These are phyloP conservation scores for Listronotus bonariensis DNA, from an alignment of 1,140 invertebrate species.

Conservation along the genomic window DNA sequence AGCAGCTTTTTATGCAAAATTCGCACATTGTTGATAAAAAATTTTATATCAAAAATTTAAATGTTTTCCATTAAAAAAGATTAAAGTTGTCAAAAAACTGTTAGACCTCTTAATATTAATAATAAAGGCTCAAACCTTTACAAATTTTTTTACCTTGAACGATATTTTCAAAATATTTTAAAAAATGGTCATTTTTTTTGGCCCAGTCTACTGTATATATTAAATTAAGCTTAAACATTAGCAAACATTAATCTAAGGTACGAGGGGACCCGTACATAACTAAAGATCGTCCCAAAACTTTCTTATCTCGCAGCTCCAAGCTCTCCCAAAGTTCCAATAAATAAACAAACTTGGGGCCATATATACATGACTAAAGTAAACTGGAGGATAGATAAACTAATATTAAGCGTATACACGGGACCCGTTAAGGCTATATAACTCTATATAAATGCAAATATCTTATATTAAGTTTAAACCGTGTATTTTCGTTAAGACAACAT, in stretches of 20 bases:
- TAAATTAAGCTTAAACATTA: conserved; percentile 26
- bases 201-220: no score
- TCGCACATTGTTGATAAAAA: no score
- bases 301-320: conserved; percentile 41
- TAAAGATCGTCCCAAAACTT: conserved; percentile 35
- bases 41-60: no score
- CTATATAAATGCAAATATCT: conserved; percentile 56
- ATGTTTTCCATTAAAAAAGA: no score
- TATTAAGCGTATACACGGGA: conserved; percentile 51
- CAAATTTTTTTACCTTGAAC: no score
- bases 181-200: no score
- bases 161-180: no score
- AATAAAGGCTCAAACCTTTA: no score
- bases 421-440: conserved; percentile 50
- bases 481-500: conserved; percentile 54
- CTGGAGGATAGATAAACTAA: conserved; percentile 51
- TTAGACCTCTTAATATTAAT: no score
- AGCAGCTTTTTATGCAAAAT: no score
- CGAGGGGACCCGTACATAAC: conserved; percentile 27
- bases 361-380: conserved; percentile 53
- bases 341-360: conserved; percentile 51
- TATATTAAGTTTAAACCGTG: conserved; percentile 52
- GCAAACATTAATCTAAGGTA: conserved; percentile 27
- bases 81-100: no score
- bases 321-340: conserved; percentile 43